Conservation (phyloP, 2,797 vertebrate species). For the Halcyon leucocephala region DNA sequence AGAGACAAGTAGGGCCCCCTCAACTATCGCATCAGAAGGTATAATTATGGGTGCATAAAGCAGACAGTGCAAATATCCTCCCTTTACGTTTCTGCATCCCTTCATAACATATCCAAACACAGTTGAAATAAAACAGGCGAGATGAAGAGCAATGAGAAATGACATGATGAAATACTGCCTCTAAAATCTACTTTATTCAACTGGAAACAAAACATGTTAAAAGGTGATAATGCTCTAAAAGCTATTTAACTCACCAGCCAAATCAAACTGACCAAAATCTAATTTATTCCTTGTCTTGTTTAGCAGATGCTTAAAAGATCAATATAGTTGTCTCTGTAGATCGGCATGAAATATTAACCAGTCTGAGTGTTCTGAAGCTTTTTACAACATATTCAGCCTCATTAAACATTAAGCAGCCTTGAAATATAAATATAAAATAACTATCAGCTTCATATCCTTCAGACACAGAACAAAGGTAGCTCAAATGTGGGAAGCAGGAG, state of each 20-base stretch:
- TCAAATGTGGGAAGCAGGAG: conserved; percentile 41
- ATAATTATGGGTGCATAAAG: neutral
- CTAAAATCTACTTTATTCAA: conserved; percentile 58
- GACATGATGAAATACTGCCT: conserved; percentile 24
- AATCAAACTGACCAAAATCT: conserved; percentile 67
- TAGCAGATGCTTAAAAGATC: conserved; percentile 70
- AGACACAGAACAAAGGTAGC: conserved; percentile 56
- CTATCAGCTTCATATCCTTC: conserved; percentile 51
- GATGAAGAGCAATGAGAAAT: neutral
- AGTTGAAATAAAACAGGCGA: neutral
- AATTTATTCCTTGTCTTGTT: conserved; percentile 68
- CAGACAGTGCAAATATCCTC: neutral
- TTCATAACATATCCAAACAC: neutral
- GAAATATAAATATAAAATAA: conserved; percentile 73
- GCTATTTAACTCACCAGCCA: conserved; percentile 53
- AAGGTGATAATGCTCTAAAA: conserved; percentile 63
- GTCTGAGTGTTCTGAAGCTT: conserved; percentile 63
- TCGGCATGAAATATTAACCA: conserved; percentile 68
- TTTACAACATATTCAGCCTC: conserved; percentile 69
- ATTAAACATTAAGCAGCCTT: conserved; percentile 72
- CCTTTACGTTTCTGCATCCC: neutral
- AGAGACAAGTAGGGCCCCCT: neutral
- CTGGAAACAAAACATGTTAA: conserved; percentile 66
- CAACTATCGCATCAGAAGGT: neutral
- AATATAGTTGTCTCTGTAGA: conserved; percentile 67